Base-by-base conservation (phyloP, 2,888 invertebrate genomes). In the Danaus chrysippus region DNA sequence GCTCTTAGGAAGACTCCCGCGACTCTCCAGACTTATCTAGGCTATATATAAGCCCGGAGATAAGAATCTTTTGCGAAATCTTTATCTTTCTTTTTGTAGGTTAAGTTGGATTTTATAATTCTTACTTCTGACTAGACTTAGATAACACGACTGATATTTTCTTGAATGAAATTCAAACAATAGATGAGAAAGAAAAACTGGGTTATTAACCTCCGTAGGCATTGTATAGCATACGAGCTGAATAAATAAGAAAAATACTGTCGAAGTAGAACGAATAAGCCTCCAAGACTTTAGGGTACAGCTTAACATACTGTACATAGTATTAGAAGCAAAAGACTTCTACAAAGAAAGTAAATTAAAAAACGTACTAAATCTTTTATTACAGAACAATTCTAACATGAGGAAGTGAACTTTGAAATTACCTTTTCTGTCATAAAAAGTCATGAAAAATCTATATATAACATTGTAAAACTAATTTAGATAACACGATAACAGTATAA, bases 151-250 rank as follows among this genome's bases (percentile, higher is more conserved):
- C 58, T 66, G 64, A 53, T 59, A 61, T 54, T 56, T 67, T 42
- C 53, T 60, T 61, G 59, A 63, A 66, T 63, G 63, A 58, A 66
- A 67, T 52, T 64, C 63, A 63, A 66, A 68, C 69, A 69, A 66
- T 65, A 63, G 66, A 65, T 69, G 69, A 61, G 69, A 69, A 69
- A 69, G 68, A 62, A 70, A 72, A 87, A 87, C 78, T 86, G 73
- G 87, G 87, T 81, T 84, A 84, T 82, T 82, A 84, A 87, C 87
- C 87, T 87, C 76, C 74, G 74, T 75, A 75, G 80, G 77, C 73
- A 75, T 70, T 75, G 72, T 71, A 70, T 73, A 78, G 73, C 77
- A 78, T 83, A 82, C 78, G 78, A 75, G 73, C 78, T 80, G 75
- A 71, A 71, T 74, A 80, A 81, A 87, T 76, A 81, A 60, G 64